Percentiles rank a stretch among this genome's conserved stretches.
phyloP scores from a whole-genome alignment of 2,888 invertebrate genomes.

The Trachelus tabidus region DNA sequence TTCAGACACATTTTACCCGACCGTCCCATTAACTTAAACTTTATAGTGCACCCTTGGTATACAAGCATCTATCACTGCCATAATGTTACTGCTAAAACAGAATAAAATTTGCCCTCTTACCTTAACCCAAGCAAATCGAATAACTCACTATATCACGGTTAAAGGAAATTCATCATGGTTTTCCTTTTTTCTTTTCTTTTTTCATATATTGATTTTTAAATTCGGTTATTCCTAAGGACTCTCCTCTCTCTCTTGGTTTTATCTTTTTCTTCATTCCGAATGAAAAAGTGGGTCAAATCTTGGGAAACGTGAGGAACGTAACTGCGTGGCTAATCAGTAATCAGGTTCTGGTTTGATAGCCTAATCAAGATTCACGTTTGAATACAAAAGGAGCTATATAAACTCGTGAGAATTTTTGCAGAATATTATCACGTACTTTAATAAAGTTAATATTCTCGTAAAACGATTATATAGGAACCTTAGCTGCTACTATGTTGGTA shows the following conservation, averaged over 20 bases:
- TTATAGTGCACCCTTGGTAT: constrained; percentile 7
- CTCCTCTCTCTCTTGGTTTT: background rate
- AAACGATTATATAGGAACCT: constrained; percentile 37
- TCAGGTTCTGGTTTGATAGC: background rate
- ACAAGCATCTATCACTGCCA: constrained; percentile 36
- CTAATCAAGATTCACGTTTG: background rate
- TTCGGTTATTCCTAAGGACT: too few species aligned
- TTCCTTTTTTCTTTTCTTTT: background rate
- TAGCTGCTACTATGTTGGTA: background rate
- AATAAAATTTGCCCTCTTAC: background rate
- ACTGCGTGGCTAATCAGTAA: background rate
- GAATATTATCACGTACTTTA: constrained; percentile 21
- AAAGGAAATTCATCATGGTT: background rate
- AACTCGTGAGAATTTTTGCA: constrained; percentile 24
- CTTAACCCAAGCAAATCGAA: background rate
- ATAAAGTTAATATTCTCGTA: constrained; percentile 44
- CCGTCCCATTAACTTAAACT: constrained; percentile 51
- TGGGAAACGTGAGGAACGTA: background rate
- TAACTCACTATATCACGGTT: background rate
- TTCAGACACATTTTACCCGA: constrained; percentile 52
- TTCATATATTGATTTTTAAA: background rate
- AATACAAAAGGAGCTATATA: background rate
- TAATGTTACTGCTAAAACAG: constrained; percentile 34
- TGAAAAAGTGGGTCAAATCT: background rate
- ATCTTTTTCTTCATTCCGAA: background rate